Conservation (phyloP, 1,140 invertebrate species). For the Nebria ingens region DNA sequence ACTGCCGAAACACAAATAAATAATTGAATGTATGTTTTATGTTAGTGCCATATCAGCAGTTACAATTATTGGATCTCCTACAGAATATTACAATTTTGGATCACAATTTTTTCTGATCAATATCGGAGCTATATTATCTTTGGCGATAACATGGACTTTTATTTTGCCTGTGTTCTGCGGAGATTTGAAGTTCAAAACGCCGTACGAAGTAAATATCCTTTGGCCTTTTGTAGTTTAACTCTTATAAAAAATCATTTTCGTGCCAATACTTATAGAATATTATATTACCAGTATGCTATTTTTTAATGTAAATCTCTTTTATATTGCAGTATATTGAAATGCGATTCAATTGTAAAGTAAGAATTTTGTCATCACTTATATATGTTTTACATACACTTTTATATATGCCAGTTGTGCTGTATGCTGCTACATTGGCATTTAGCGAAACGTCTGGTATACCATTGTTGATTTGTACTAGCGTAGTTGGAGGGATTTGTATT, state of each 20-base stretch:
- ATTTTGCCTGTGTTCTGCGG: background rate
- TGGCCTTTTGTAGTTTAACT: too few species aligned
- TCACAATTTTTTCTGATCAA: background rate
- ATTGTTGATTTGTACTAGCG: background rate
- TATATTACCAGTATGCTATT: too few species aligned
- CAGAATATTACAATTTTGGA: background rate
- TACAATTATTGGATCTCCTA: background rate
- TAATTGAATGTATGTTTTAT: too few species aligned
- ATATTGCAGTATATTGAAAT: background rate
- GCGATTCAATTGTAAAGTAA: background rate
- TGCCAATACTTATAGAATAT: background rate
- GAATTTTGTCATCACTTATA: background rate
- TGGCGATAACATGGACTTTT: background rate
- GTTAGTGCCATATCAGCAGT: background rate
- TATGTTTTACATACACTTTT: background rate
- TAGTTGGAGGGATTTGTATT: background rate
- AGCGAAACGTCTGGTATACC: background rate
- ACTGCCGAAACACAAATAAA: too few species aligned
- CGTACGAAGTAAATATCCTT: constrained; percentile 6
- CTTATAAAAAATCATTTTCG: too few species aligned
- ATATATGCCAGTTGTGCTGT: constrained; percentile 2
- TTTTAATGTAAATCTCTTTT: constrained; percentile 33
- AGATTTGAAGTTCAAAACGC: background rate
- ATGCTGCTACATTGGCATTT: background rate
- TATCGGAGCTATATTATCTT: background rate